Conservation (phyloP, 1,140 invertebrate genomes). For the Apis florea region DNA sequence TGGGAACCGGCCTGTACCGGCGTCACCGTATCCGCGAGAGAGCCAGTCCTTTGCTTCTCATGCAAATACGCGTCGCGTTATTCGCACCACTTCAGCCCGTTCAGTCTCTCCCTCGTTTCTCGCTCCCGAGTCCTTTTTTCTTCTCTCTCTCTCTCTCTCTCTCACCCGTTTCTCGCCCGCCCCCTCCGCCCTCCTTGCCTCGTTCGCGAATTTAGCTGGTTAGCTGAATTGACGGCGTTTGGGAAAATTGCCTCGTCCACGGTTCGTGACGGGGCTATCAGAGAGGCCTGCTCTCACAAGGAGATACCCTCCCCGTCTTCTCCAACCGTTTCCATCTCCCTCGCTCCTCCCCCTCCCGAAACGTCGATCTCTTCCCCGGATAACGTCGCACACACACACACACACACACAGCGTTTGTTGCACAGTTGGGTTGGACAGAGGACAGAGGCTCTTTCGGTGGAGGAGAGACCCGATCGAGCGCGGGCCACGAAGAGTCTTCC, state of each 20-base stretch:
- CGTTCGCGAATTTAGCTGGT: slow-evolving; percentile 66
- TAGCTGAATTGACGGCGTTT: slow-evolving; percentile 67
- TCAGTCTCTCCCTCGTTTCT: slow-evolving; percentile 44
- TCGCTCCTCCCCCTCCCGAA: not conserved
- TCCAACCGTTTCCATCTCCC: not conserved
- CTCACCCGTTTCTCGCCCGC: slow-evolving; percentile 44
- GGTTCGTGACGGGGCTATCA: slow-evolving; percentile 29
- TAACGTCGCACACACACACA: not conserved
- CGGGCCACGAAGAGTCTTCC: slow-evolving; percentile 61
- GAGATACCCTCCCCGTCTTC: slow-evolving; percentile 22
- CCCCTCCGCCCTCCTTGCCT: slow-evolving; percentile 58
- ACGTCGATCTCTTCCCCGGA: slow-evolving; percentile 2
- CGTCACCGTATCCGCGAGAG: slow-evolving; percentile 67
- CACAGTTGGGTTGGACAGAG: not conserved
- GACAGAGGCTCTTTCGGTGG: not conserved
- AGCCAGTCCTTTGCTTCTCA: slow-evolving; percentile 77
- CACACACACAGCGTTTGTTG: not conserved
- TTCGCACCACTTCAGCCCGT: slow-evolving; percentile 55
- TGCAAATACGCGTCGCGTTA: slow-evolving; percentile 75
- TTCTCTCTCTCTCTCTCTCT: slow-evolving; percentile 31
- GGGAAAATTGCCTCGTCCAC: slow-evolving; percentile 66
- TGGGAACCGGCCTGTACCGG: slow-evolving; percentile 76
- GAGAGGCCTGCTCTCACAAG: slow-evolving; percentile 33
- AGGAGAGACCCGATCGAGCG: slow-evolving; percentile 34
- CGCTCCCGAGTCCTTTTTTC: not conserved